Conservation (phyloP, 2,797 vertebrate genomes). For the Sebastes steindachneri region DNA sequence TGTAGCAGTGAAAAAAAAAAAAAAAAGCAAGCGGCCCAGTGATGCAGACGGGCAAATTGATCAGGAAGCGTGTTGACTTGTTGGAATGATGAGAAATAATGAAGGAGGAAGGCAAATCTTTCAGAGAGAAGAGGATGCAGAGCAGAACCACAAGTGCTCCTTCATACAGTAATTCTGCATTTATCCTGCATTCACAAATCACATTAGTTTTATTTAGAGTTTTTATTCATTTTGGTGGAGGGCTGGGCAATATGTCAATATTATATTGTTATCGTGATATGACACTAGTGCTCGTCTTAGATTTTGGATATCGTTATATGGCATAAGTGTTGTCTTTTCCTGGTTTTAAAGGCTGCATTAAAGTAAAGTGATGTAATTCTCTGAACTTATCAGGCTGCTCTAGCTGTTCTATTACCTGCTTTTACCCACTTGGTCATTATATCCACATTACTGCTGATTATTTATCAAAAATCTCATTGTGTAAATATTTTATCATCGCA, state of each 20-base stretch:
- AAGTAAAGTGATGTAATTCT: too few species aligned
- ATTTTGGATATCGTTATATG: too few species aligned
- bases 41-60: conserved; percentile 3
- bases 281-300: too few species aligned
- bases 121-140: neutral
- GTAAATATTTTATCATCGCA: too few species aligned
- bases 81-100: neutral
- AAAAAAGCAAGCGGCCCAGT: neutral
- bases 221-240: neutral
- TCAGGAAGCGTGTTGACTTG: neutral
- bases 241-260: rapidly evolving
- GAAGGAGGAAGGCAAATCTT: neutral
- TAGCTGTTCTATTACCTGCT: too few species aligned
- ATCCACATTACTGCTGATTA: too few species aligned
- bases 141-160: neutral
- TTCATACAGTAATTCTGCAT: neutral
- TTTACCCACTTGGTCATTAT: too few species aligned
- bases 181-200: neutral
- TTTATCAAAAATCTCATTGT: too few species aligned
- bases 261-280: too few species aligned
- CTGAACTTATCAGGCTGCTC: too few species aligned
- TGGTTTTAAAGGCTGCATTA: too few species aligned
- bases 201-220: neutral
- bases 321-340: too few species aligned
- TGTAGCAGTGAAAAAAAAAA: neutral